Evolutionary conservation across 2,113 vertebrate genomes (phyloP).

Genomic region (Setophaga kirtlandii): DNA sequence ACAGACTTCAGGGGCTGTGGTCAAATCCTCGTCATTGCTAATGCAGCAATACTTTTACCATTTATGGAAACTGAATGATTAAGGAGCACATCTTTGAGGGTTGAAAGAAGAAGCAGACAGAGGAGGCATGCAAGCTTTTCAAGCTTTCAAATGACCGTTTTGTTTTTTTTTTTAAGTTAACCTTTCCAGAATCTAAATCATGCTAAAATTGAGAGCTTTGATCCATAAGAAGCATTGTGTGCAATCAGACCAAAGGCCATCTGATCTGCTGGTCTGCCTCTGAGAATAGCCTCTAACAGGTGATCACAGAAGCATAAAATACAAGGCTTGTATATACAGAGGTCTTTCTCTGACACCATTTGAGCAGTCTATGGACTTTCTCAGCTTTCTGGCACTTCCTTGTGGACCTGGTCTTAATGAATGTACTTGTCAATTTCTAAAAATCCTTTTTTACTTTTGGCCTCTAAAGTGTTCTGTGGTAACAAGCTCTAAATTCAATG

Average conservation of each 20-base stretch:
- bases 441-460: not conserved
- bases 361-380: not conserved
- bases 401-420: conserved; percentile 5
- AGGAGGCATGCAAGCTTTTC: not conserved
- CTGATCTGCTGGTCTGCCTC: not conserved
- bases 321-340: not conserved
- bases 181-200: not conserved
- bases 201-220: conserved; percentile 8
- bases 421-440: not conserved
- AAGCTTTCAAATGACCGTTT: not conserved
- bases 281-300: not conserved
- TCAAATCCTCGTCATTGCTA: not conserved
- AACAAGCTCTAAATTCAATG: not conserved
- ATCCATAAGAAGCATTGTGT: conserved; percentile 4
- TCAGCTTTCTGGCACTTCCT: conserved; percentile 3
- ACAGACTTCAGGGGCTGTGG: not conserved
- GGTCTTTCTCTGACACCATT: not conserved
- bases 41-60: not conserved
- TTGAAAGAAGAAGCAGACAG: not conserved
- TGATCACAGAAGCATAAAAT: conserved; percentile 25
- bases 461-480: not conserved
- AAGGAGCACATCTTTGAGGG: not conserved
- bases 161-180: not conserved
- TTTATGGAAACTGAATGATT: not conserved
- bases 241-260: not conserved